Percentiles rank a stretch among this genome's conserved stretches.
Conservation (phyloP, 2,888 invertebrate species). For the Plusia festucae region DNA sequence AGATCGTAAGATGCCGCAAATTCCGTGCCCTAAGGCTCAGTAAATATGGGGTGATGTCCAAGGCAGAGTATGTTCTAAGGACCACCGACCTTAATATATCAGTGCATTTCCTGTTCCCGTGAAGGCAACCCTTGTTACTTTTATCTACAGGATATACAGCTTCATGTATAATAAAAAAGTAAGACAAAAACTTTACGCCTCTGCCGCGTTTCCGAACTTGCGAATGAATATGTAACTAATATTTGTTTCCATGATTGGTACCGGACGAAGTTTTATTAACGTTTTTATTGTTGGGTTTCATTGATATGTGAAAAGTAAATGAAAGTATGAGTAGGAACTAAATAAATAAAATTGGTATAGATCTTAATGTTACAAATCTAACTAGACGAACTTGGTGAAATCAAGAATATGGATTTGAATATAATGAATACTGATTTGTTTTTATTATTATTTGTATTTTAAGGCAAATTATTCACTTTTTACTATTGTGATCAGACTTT, state of each 20-base stretch:
- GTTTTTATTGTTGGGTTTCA: conserved; percentile 11
- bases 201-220: conserved; percentile 24
- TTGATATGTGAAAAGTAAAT: background rate
- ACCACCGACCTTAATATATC: conserved; percentile 62
- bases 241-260: conserved; percentile 33
- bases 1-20: conserved; percentile 28
- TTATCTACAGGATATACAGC: conserved; percentile 55
- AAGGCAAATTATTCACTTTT: background rate
- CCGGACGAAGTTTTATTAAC: conserved; percentile 27
- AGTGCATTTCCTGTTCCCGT: conserved; percentile 58
- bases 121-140: conserved; percentile 54
- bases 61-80: conserved; percentile 23
- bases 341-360: background rate
- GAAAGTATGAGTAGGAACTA: background rate
- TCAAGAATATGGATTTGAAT: too few relatives aligned
- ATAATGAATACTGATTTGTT: too few relatives aligned
- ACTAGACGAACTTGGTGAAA: too few relatives aligned
- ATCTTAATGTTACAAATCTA: too few relatives aligned
- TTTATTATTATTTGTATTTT: background rate
- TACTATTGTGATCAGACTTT: background rate
- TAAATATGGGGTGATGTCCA: conserved; percentile 28
- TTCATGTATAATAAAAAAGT: conserved; percentile 58
- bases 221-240: conserved; percentile 41
- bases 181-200: conserved; percentile 39
- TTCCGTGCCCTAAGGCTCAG: conserved; percentile 12